These are phyloP conservation scores for Nasonia giraulti DNA, from an alignment of 1,140 invertebrate species.

Conservation along the genomic window DNA sequence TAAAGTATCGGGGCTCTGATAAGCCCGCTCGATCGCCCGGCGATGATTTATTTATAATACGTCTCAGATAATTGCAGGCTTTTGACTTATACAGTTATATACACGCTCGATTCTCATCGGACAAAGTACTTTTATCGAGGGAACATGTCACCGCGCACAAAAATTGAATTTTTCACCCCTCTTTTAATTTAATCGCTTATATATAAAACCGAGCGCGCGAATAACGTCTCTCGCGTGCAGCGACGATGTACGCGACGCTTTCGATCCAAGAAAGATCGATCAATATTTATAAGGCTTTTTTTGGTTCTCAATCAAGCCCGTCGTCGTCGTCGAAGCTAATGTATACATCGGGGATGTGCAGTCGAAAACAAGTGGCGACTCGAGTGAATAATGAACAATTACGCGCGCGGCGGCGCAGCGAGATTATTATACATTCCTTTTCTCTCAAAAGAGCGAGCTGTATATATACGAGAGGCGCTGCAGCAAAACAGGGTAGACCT, in stretches of 20 bases:
- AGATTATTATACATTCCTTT: too few relatives aligned
- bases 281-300: slow-evolving; percentile 38
- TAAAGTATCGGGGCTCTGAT: not conserved
- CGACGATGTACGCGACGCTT: not conserved
- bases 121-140: not conserved
- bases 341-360: not conserved
- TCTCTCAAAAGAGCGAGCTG: too few relatives aligned
- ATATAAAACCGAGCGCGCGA: not conserved
- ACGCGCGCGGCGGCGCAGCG: not conserved
- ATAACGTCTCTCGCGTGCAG: slow-evolving; percentile 5
- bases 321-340: not conserved
- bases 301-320: slow-evolving; percentile 15
- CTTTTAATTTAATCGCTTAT: not conserved
- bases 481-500: too few relatives aligned
- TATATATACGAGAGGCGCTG: too few relatives aligned
- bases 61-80: not conserved
- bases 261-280: slow-evolving; percentile 18
- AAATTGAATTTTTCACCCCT: not conserved
- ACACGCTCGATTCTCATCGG: not conserved
- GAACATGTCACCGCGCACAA: not conserved
- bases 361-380: not conserved
- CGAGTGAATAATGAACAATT: slow-evolving; percentile 1
- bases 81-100: not conserved
- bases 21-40: not conserved
- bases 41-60: not conserved